Base-by-base conservation (phyloP, 2,888 invertebrate species). In the Linnaemya vulpina region DNA sequence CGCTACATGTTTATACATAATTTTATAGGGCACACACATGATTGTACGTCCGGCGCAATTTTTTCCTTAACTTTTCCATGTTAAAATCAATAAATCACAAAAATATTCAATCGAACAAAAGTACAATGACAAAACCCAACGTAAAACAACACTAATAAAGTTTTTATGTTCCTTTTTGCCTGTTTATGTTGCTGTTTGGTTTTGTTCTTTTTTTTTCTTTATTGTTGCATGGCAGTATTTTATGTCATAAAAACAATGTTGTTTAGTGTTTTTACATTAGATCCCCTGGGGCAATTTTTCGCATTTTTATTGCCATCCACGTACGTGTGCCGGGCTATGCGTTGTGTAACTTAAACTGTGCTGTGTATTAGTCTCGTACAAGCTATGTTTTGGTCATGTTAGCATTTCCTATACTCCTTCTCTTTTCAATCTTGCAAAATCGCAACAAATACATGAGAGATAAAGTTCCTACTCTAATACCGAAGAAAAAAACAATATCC, bases 251-350 rank as follows among this genome's bases (percentile, higher is more conserved):
- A 68, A 77, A 84, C 76, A 80, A 73, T 84, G 76, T 77, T 73
- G 76, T 76, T 81, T 84, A 74, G 84, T 84, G 77, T 81, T 77
- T 84, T 77, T 77, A 76, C 76, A 84, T 81, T 71, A 78, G 70
- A 81, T 76, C 84, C 76, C 80, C 84, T 73, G 84, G 73, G 77
- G 80, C 73, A 73, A 73, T 80, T 77, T 62, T 81, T 84, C 68
- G 73, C 73, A 77, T 68, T 81, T 81, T 76, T 84, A 55, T 80
- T 77, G 62, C 7, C 40, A 46, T 25, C 13, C 8, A 5, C 53
- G 22, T 38, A 10, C 17, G 51, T 43, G 38, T 62, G 17, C 17
- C 8, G 60, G 11, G 20, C 17, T 40, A 7, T 51, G 11, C 38
- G 20, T 51, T 55, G 25, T 78, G 20, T 70, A 13, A 58, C 17